Conservation (phyloP, 1,140 invertebrate species). For the Calliphora vicina region DNA sequence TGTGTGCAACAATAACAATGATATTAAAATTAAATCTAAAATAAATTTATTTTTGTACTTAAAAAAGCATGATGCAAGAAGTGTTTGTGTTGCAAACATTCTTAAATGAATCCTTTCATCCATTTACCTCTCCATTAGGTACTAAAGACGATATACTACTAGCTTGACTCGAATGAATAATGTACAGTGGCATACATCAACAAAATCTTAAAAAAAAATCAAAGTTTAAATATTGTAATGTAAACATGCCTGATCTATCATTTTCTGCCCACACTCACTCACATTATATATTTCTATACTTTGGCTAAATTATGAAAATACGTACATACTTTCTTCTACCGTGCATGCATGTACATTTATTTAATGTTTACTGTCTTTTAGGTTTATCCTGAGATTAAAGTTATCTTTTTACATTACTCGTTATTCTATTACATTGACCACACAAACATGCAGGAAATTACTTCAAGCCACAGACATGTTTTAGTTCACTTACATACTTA, state of each 20-base stretch:
- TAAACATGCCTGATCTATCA: too few species aligned
- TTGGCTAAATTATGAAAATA: too few species aligned
- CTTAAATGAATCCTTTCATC: neutral
- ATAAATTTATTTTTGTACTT: conserved; percentile 28
- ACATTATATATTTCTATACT: too few species aligned
- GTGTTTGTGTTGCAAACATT: neutral
- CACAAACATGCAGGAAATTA: neutral
- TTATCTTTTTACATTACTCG: conserved; percentile 2
- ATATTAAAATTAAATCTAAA: conserved; percentile 35
- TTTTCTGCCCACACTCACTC: too few species aligned
- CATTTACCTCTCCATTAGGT: neutral
- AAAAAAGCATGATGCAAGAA: conserved; percentile 4
- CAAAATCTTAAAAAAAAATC: neutral
- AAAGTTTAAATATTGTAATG: neutral
- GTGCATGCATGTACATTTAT: neutral
- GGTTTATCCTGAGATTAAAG: neutral
- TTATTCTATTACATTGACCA: conserved; percentile 28
- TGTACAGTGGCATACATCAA: neutral
- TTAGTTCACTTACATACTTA: neutral
- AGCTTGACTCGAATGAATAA: neutral
- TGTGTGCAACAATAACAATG: conserved; percentile 23
- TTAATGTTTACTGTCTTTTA: neutral
- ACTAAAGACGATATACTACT: neutral
- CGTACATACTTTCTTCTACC: neutral
- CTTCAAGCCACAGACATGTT: neutral